Conservation (phyloP, 1,140 invertebrate genomes). For the Asobara japonica region DNA sequence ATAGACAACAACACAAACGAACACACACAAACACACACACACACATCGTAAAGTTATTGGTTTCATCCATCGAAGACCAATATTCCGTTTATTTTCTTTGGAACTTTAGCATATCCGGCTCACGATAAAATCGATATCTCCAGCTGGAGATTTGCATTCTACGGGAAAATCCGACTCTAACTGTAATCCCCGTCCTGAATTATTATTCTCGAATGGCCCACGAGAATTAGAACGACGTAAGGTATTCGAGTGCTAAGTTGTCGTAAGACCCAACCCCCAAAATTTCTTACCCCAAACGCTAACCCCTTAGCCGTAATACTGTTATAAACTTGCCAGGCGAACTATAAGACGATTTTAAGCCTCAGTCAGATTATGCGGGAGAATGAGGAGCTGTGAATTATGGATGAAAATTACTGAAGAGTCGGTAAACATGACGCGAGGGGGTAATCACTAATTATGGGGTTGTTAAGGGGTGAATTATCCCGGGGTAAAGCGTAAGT, state of each 20-base stretch:
- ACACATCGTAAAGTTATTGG: too few species aligned
- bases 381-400: not conserved
- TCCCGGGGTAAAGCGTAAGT: too few species aligned
- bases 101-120: too few species aligned
- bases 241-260: not conserved
- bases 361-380: not conserved
- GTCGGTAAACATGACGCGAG: too few species aligned
- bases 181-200: not conserved
- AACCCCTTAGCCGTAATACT: not conserved
- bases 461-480: too few species aligned
- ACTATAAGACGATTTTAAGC: not conserved
- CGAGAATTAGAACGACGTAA: slow-evolving; percentile 1
- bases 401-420: too few species aligned
- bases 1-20: too few species aligned
- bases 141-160: not conserved
- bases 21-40: too few species aligned
- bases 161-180: not conserved
- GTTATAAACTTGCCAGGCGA: not conserved
- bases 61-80: too few species aligned
- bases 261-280: not conserved
- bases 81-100: too few species aligned
- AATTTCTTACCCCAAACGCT: not conserved
- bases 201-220: not conserved
- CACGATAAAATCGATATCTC: not conserved
- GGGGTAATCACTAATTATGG: too few species aligned